Evolutionary conservation across 2,797 vertebrate genomes (phyloP), one percentile per base, ranked within the genome.

Genomic region (Cryptoblepharus egeriae): DNA sequence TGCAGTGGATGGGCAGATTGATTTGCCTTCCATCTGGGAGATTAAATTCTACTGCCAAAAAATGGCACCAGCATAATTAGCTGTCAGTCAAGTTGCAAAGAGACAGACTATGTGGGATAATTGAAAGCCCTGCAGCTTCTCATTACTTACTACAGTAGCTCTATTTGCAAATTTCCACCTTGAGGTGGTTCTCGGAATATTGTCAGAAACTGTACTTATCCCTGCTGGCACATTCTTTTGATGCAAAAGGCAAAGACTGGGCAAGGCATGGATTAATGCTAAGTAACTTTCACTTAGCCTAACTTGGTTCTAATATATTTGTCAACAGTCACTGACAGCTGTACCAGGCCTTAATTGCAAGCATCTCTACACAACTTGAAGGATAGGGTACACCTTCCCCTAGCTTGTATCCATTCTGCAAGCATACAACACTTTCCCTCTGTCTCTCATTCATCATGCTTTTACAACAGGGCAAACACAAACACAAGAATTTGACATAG

Each of bases 11-110:
- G 96, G 96, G 96, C 95, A 96, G 95, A 96, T 97, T 97, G 97
- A 97, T 97, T 97, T 96, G 96, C 96, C 96, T 97, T 96, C 97
- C 97, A 97, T 96, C 97, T 97, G 97, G 96, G 96, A 97, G 96
- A 97, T 97, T 97, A 97, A 96, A 95, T 96, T 95, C 94, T 93
- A 95, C 95, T 74, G 91, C 94, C 95, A 95, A 91, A 94, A 95
- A 94, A 94, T 95, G 95, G 95, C 94, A 95, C 93, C 80, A 32
- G 95, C 93, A 92, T 97, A 97, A 97, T 96, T 96, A 97, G 95
- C 96, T 96, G 95, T 96, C 95, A 96, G 94, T 95, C 94, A 95
- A 93, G 89, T 74, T 88, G 95, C 91, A 94, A 94, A 83, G 91
- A 91, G 94, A 93, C 90, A 82, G 88, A 88, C 90, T 92, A 55